Conservation (phyloP, 2,113 vertebrate species). For the Lynx canadensis region DNA sequence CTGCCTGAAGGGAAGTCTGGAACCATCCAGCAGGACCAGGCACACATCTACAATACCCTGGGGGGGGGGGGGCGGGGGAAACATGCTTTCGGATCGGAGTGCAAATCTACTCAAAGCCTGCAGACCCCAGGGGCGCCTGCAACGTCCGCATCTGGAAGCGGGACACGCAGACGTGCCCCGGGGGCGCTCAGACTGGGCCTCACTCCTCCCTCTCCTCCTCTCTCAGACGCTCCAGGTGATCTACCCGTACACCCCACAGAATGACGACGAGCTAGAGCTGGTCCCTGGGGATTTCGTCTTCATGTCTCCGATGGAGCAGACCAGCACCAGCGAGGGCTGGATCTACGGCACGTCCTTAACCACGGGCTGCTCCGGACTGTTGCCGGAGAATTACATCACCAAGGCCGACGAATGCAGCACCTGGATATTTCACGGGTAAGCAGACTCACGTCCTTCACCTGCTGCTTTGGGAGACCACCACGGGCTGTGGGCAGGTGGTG, state of each 20-base stretch:
- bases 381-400: slow-evolving; percentile 97
- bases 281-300: slow-evolving; percentile 96
- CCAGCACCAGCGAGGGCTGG: slow-evolving; percentile 96
- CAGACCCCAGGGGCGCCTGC: background rate
- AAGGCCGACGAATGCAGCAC: slow-evolving; percentile 96
- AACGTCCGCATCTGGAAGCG: accelerated
- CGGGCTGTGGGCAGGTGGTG: accelerated
- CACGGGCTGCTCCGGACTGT: slow-evolving; percentile 94
- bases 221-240: slow-evolving; percentile 95
- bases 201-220: background rate
- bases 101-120: background rate
- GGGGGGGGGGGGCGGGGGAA: no score
- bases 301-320: slow-evolving; percentile 95
- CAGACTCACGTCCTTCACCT: accelerated
- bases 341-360: slow-evolving; percentile 94
- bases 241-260: slow-evolving; percentile 97
- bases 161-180: accelerated
- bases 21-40: background rate
- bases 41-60: background rate
- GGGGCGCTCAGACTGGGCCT: background rate
- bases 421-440: slow-evolving; percentile 97
- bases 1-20: background rate
- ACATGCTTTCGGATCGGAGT: background rate
- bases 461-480: accelerated
- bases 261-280: slow-evolving; percentile 97